phyloP scores from a whole-genome alignment of 1,140 invertebrate genomes.

The Musca domestica region DNA sequence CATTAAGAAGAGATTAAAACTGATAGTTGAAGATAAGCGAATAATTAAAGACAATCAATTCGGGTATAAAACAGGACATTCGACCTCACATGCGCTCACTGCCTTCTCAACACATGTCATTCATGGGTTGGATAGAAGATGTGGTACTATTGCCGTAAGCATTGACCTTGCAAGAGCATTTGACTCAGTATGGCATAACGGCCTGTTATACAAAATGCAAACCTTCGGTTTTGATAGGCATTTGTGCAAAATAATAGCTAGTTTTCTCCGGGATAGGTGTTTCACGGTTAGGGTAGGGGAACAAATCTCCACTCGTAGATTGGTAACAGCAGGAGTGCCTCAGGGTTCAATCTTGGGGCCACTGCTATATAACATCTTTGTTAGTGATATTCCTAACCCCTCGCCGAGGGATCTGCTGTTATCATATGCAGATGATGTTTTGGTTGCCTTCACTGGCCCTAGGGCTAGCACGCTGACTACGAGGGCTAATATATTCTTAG shows the following conservation, averaged over 20 bases:
- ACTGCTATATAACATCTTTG: background rate
- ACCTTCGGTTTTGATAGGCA: background rate
- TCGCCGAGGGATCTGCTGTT: background rate
- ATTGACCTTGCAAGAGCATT: background rate
- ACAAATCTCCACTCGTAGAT: background rate
- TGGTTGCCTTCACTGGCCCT: background rate
- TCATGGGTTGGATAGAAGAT: background rate
- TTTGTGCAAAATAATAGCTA: background rate
- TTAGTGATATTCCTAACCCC: background rate
- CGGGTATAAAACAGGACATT: background rate
- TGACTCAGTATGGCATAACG: background rate
- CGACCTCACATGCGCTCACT: background rate
- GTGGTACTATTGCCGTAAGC: background rate
- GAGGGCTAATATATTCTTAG: background rate
- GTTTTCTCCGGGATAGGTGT: background rate
- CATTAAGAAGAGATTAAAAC: background rate
- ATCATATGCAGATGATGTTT: background rate
- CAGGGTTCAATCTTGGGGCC: background rate
- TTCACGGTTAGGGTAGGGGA: background rate
- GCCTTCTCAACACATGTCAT: background rate
- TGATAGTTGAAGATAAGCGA: background rate
- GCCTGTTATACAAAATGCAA: background rate
- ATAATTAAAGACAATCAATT: background rate
- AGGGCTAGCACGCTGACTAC: background rate
- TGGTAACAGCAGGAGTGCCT: background rate